phyloP scores from a whole-genome alignment of 2,888 invertebrate species.

The Stegophylla sp. region DNA sequence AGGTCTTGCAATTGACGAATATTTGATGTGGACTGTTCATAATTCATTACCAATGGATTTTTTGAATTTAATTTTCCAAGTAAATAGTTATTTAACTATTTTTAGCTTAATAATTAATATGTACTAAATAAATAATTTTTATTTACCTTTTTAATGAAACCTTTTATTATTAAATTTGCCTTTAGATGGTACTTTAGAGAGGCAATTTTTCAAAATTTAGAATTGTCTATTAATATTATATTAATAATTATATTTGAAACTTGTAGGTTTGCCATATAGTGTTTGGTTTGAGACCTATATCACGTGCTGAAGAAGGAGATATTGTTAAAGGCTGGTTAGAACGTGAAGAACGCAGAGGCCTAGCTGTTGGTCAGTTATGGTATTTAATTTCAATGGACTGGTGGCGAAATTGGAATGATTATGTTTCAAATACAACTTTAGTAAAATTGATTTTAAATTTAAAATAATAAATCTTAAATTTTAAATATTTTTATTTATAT shows the following conservation, averaged over 20 bases:
- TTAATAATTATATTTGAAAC: not conserved
- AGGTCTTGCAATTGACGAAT: slow-evolving; percentile 78
- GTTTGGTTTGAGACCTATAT: slow-evolving; percentile 81
- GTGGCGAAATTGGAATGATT: slow-evolving; percentile 83
- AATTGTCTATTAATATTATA: no score
- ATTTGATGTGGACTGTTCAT: slow-evolving; percentile 85
- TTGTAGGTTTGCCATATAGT: slow-evolving; percentile 81
- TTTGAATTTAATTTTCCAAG: slow-evolving; percentile 75
- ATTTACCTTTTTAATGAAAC: not conserved
- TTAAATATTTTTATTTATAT: not conserved
- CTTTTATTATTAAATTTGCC: no score
- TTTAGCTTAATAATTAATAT: no score
- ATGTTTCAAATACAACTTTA: slow-evolving; percentile 64
- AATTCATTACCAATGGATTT: slow-evolving; percentile 74
- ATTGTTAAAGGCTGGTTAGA: slow-evolving; percentile 84
- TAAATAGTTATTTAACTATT: slow-evolving; percentile 59
- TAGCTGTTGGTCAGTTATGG: slow-evolving; percentile 85
- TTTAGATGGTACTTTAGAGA: no score
- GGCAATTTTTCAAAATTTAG: not conserved
- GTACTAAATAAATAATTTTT: no score
- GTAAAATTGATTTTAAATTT: slow-evolving; percentile 1
- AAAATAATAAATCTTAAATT: no score
- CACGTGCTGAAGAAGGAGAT: slow-evolving; percentile 81
- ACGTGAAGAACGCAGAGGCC: slow-evolving; percentile 78
- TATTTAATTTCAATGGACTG: slow-evolving; percentile 84